A percentile compares a stretch with the other conserved stretches of the same genome.
phyloP scores from a whole-genome alignment of 2,888 invertebrate species.

The Congeria kusceri region DNA sequence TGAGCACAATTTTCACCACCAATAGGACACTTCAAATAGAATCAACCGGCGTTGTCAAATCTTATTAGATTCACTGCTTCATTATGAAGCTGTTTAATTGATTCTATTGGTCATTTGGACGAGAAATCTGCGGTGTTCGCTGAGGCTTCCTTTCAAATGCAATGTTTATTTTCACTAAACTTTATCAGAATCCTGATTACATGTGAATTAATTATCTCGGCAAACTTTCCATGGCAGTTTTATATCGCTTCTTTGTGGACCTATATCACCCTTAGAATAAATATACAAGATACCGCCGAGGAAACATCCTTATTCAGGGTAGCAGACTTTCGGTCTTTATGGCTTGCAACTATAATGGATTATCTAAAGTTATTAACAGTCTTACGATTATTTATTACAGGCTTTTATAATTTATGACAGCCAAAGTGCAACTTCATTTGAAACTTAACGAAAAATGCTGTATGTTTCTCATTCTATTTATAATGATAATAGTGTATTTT shows the following conservation, averaged over 20 bases:
- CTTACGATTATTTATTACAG: too few relatives aligned
- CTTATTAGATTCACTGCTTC: background rate
- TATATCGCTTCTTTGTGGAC: slow-evolving; percentile 41
- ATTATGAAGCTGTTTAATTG: background rate
- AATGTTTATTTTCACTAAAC: slow-evolving; percentile 44
- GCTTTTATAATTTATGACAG: too few relatives aligned
- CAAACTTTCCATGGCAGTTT: slow-evolving; percentile 48
- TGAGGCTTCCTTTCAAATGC: slow-evolving; percentile 10
- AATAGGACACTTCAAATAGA: slow-evolving; percentile 1
- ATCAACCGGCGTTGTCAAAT: background rate
- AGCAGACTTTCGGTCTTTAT: too few relatives aligned
- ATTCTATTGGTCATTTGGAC: background rate
- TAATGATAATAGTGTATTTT: too few relatives aligned
- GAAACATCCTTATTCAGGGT: background rate
- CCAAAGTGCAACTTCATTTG: too few relatives aligned
- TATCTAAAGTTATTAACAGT: too few relatives aligned
- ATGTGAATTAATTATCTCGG: slow-evolving; percentile 46
- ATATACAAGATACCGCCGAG: background rate
- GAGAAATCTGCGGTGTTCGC: background rate
- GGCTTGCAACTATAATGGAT: too few relatives aligned
- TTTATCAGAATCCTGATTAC: slow-evolving; percentile 43
- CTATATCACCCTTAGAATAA: slow-evolving; percentile 13
- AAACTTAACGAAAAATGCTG: too few relatives aligned
- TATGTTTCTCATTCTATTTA: too few relatives aligned
- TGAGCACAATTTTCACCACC: background rate